Conservation (phyloP, 1,140 invertebrate species). For the Saccostrea cuccullata region DNA sequence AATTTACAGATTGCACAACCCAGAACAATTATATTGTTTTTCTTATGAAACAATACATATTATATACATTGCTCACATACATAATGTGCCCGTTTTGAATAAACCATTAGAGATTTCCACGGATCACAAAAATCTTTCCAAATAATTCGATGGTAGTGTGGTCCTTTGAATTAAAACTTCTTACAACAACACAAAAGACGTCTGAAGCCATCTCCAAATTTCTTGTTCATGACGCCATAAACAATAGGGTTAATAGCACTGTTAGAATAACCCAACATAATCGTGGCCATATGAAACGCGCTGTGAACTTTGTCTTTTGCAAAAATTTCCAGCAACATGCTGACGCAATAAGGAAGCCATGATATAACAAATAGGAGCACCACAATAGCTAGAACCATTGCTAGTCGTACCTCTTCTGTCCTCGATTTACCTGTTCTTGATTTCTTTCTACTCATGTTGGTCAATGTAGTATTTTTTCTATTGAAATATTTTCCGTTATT, state of each 20-base stretch:
- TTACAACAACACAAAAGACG: slow-evolving; percentile 42
- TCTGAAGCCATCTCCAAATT: slow-evolving; percentile 62
- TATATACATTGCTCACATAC: no score
- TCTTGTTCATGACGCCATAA: slow-evolving; percentile 68
- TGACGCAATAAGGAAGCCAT: slow-evolving; percentile 72
- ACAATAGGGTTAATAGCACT: slow-evolving; percentile 70
- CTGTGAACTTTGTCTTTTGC: slow-evolving; percentile 40
- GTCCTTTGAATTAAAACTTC: neutral
- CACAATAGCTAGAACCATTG: slow-evolving; percentile 61
- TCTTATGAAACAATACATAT: no score
- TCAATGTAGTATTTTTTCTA: slow-evolving; percentile 11
- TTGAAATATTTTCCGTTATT: neutral
- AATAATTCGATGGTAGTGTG: neutral
- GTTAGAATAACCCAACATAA: slow-evolving; percentile 69
- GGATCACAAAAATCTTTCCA: no score
- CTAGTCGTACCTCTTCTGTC: slow-evolving; percentile 66
- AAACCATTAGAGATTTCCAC: no score
- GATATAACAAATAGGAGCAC: slow-evolving; percentile 66
- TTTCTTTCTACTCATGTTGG: slow-evolving; percentile 12
- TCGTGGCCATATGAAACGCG: slow-evolving; percentile 60
- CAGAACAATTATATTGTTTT: no score
- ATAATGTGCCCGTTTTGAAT: no score
- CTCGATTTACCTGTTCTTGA: slow-evolving; percentile 40
- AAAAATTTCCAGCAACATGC: slow-evolving; percentile 68
- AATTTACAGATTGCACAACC: no score